phyloP scores from a whole-genome alignment of 2,888 invertebrate genomes.

The Mesorhabditis spiculigera region DNA sequence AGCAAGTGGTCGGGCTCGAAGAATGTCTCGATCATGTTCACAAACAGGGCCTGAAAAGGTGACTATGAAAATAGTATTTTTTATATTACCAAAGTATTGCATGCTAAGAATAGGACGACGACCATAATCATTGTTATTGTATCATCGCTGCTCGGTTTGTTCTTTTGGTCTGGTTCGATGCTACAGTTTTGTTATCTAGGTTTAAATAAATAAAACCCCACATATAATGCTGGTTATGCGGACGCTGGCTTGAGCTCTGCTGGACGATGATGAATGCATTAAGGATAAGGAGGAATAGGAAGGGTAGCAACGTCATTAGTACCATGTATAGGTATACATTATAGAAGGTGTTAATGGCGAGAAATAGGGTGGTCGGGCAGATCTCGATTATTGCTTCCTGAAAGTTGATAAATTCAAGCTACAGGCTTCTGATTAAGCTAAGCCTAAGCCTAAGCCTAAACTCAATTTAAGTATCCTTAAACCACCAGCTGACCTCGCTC shows the following conservation, averaged over 20 bases:
- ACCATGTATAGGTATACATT: conserved; percentile 58
- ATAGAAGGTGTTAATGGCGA: conserved; percentile 52
- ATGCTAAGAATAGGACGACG: conserved; percentile 55
- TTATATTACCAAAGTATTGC: conserved; percentile 51
- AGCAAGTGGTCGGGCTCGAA: conserved; percentile 52
- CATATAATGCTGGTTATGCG: background rate
- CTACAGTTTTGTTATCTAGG: background rate
- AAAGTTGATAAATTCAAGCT: background rate
- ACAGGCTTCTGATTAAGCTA: no score
- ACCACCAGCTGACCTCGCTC: conserved; percentile 33
- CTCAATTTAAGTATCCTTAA: conserved; percentile 2
- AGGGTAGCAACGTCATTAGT: conserved; percentile 58
- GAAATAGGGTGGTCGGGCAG: conserved; percentile 55
- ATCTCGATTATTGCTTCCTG: conserved; percentile 56
- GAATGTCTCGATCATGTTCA: conserved; percentile 57
- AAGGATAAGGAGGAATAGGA: conserved; percentile 54
- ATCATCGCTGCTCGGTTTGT: conserved; percentile 42
- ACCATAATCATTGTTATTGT: conserved; percentile 59
- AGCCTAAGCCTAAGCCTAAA: background rate
- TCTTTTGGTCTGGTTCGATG: background rate
- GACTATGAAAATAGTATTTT: background rate
- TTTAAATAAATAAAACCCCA: background rate
- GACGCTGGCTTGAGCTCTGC: conserved; percentile 23
- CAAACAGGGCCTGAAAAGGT: conserved; percentile 45
- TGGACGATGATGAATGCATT: conserved; percentile 55